Percentiles rank a stretch among this genome's conserved stretches.
These are phyloP conservation scores for Pachyrhynchus sulphureomaculatus DNA, from an alignment of 1,140 invertebrate species.

Conservation along the genomic window DNA sequence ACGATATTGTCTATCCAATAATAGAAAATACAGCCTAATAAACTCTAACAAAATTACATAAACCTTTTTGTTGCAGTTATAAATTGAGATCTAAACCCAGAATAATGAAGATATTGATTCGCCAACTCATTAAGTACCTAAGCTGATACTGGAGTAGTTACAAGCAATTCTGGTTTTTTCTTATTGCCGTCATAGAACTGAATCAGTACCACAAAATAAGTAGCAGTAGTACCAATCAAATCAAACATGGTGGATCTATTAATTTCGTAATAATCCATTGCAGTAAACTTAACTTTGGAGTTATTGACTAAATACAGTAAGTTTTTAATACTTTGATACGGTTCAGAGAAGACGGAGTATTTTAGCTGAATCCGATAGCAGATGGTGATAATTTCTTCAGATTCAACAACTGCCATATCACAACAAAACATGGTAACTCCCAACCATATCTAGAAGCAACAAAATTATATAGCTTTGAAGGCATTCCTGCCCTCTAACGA, in stretches of 20 bases:
- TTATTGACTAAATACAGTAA: slow-evolving; percentile 12
- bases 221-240: slow-evolving; percentile 27
- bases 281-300: slow-evolving; percentile 18
- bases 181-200: slow-evolving; percentile 28
- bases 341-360: slow-evolving; percentile 15
- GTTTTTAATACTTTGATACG: slow-evolving; percentile 18
- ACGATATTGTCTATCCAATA: too few species aligned
- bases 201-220: slow-evolving; percentile 29
- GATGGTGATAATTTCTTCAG: slow-evolving; percentile 24
- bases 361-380: slow-evolving; percentile 19
- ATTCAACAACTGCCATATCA: slow-evolving; percentile 19
- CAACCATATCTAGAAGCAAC: slow-evolving; percentile 16
- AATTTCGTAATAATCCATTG: slow-evolving; percentile 29
- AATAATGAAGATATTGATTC: too few species aligned
- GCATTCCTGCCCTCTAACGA: too few species aligned
- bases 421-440: slow-evolving; percentile 27
- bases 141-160: too few species aligned
- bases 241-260: slow-evolving; percentile 27
- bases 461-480: background rate
- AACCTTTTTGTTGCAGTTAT: too few species aligned
- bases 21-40: too few species aligned
- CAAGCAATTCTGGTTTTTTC: too few species aligned
- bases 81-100: too few species aligned
- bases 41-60: too few species aligned
- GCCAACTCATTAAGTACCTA: too few species aligned